Evolutionary conservation across 2,797 vertebrate species (phyloP), one percentile per base, ranked within the genome.

Genomic region (Cetoscarus ocellatus): DNA sequence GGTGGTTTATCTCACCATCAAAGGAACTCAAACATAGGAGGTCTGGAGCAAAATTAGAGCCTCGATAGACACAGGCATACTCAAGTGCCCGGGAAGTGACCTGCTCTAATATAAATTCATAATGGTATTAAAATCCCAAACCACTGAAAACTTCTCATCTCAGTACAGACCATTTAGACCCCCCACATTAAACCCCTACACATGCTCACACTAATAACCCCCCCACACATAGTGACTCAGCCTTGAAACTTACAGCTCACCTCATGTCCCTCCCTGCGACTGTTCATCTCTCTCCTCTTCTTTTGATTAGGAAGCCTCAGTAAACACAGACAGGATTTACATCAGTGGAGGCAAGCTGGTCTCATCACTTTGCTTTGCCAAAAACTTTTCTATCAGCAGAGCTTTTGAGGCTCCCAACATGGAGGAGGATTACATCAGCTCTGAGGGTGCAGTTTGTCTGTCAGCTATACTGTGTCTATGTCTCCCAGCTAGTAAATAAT

Each of bases 101-200:
- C 94, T 94, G 86, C 86, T 92, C 89, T 94, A 93, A 94, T 94
- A 89, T 83, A 88, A 76, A 67, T 56, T 42, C 88, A 93, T 83
- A 92, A 94, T 82, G 85, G 27, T 83, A 90, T 64, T 44, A 68
- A 64, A 67, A 87, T 93, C n/a, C 38, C 65, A 94, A 93, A 88
- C 92, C 86, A 90, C 93, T 91, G 94, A 94, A 92, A 95, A 96
- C 91, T 94, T 92, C 90, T 76, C 82, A 94, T 59, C 94, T 93
- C 95, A 95, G 75, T 64, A 52, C 18, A 7, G 49, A 66, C 59
- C 66, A 75, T 75, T 27, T 84, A 73, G 52, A 71, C 70, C 47
- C 44, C 18, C 51, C 47, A 52, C 60, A 58, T 65, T 70, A 80
- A 80, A 73, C 56, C 36, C 52, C 52, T 14, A 48, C 55, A 54